A percentile compares a stretch with the other conserved stretches of the same genome.
Evolutionary conservation across 2,888 invertebrate species (phyloP).

Genomic region (Ptilodon capucinus): DNA sequence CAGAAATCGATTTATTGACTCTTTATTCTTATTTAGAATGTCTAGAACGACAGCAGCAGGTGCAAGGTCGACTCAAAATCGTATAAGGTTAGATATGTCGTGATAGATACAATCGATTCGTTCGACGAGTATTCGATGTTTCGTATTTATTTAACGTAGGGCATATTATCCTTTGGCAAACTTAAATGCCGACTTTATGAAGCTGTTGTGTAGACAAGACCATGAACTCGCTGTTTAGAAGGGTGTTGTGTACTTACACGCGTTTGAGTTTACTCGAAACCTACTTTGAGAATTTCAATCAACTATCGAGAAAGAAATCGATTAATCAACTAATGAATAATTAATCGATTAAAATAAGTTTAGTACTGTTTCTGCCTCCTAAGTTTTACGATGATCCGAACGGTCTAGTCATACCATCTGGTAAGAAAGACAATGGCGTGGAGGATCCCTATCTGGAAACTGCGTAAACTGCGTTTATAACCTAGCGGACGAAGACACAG

Average conservation of each 20-base stretch:
- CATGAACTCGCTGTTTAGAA: slow-evolving; percentile 55
- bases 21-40: slow-evolving; percentile 24
- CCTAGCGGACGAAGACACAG: too few relatives aligned
- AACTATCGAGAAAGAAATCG: not conserved
- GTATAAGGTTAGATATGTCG: slow-evolving; percentile 44
- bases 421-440: too few relatives aligned
- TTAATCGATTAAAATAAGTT: not conserved
- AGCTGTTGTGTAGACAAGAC: slow-evolving; percentile 36
- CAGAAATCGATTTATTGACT: not conserved
- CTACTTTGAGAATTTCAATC: not conserved
- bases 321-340: too few relatives aligned
- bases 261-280: slow-evolving; percentile 12
- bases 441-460: too few relatives aligned
- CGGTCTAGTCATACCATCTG: too few relatives aligned
- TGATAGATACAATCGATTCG: slow-evolving; percentile 41
- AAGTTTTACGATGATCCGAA: too few relatives aligned
- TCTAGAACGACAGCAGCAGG: slow-evolving; percentile 32
- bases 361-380: too few relatives aligned
- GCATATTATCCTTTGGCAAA: slow-evolving; percentile 19
- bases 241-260: slow-evolving; percentile 34
- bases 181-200: slow-evolving; percentile 39
- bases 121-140: slow-evolving; percentile 8
- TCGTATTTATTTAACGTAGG: slow-evolving; percentile 8
- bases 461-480: too few relatives aligned
- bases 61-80: slow-evolving; percentile 42